These are phyloP conservation scores for Sitophilus oryzae DNA, from an alignment of 1,140 invertebrate species.

Conservation along the genomic window DNA sequence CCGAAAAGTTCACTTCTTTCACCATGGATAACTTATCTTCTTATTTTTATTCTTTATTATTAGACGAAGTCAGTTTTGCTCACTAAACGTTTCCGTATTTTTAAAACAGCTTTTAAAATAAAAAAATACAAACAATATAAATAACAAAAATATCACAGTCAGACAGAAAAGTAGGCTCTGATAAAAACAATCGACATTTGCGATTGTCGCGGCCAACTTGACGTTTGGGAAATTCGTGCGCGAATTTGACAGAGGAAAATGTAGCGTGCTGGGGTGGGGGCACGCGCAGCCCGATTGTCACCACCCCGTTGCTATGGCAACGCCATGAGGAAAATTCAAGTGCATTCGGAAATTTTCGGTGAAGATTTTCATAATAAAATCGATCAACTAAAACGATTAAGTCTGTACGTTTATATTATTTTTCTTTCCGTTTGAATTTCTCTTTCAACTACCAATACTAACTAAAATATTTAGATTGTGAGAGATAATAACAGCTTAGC, in stretches of 20 bases:
- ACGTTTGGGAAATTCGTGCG: constrained; percentile 20
- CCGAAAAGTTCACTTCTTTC: constrained; percentile 11
- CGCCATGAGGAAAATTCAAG: constrained; percentile 4
- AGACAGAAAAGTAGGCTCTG: constrained; percentile 15
- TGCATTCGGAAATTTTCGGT: background rate
- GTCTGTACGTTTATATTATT: too few species aligned
- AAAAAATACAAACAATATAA: constrained; percentile 9
- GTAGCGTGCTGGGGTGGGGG: constrained; percentile 12
- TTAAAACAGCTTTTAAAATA: background rate
- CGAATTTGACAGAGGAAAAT: constrained; percentile 19
- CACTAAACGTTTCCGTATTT: background rate
- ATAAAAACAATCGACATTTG: constrained; percentile 19
- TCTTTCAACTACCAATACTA: too few species aligned
- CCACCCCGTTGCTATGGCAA: constrained; percentile 14
- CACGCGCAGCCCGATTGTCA: constrained; percentile 13
- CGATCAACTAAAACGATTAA: too few species aligned
- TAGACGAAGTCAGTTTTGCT: background rate
- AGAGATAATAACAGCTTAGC: too few species aligned
- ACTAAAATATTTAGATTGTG: too few species aligned
- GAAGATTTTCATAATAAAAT: background rate
- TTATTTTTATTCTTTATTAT: background rate
- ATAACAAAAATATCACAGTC: constrained; percentile 17
- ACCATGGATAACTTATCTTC: constrained; percentile 6
- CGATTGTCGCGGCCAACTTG: constrained; percentile 22
- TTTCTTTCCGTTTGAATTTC: too few species aligned